Percentiles rank a stretch among this genome's conserved stretches.
Conservation (phyloP, 2,888 invertebrate species). For the Pomacea canaliculata region DNA sequence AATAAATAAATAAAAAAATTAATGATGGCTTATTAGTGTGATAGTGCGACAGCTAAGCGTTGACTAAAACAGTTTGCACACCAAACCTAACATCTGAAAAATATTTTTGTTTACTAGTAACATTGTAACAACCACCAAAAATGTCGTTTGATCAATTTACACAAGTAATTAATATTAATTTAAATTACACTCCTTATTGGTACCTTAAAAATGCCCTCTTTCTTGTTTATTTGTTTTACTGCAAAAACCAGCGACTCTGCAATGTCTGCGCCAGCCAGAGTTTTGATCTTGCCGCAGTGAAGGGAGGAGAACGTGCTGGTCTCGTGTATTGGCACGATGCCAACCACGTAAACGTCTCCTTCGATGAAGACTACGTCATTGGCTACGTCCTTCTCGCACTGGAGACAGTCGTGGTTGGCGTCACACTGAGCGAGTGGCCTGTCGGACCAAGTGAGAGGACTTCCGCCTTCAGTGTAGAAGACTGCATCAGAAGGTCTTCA, state of each 20-base stretch:
- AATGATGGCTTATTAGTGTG: too few species aligned
- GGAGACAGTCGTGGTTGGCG: conserved; percentile 5
- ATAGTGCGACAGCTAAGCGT: too few species aligned
- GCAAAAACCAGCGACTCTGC: not conserved
- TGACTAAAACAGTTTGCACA: too few species aligned
- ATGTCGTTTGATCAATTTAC: too few species aligned
- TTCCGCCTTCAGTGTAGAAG: conserved; percentile 2
- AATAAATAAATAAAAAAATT: too few species aligned
- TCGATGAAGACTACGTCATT: conserved; percentile 11
- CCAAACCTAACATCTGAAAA: too few species aligned
- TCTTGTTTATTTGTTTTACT: not conserved
- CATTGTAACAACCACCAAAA: too few species aligned
- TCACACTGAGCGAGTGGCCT: conserved; percentile 14
- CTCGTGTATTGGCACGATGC: not conserved
- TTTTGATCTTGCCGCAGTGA: not conserved
- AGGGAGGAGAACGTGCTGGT: not conserved
- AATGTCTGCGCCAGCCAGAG: not conserved
- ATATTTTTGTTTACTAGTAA: too few species aligned
- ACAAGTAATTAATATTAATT: too few species aligned
- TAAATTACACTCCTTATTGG: too few species aligned
- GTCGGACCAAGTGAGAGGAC: conserved; percentile 7
- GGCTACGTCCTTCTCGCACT: conserved; percentile 11
- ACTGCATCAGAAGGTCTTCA: not conserved
- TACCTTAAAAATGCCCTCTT: not conserved
- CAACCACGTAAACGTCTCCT: conserved; percentile 11